These are phyloP conservation scores for Leptothorax acervorum DNA, from an alignment of 2,888 invertebrate genomes.

Conservation along the genomic window DNA sequence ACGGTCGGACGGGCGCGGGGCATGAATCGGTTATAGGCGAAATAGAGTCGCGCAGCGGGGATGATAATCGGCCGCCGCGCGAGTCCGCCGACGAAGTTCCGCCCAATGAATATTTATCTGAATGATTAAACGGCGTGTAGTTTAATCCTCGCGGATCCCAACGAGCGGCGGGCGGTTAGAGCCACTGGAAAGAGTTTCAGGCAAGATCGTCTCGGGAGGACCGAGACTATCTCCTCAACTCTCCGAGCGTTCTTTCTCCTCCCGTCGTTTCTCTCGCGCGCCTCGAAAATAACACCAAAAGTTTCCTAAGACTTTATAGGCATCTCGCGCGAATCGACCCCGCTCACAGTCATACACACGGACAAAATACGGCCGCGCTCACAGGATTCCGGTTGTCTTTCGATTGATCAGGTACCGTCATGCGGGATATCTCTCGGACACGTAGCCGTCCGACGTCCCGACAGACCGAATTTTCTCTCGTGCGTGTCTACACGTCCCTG, in stretches of 20 bases:
- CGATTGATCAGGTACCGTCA: slow-evolving; percentile 75
- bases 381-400: slow-evolving; percentile 64
- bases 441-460: slow-evolving; percentile 74
- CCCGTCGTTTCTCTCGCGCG: neutral
- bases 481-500: slow-evolving; percentile 53
- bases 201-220: neutral
- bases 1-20: neutral
- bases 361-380: slow-evolving; percentile 52
- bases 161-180: neutral
- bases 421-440: slow-evolving; percentile 75
- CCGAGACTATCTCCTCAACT: slow-evolving; percentile 32
- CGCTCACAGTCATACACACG: slow-evolving; percentile 56
- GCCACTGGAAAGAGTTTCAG: slow-evolving; percentile 9
- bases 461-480: slow-evolving; percentile 71
- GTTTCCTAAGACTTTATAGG: slow-evolving; percentile 51
- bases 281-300: slow-evolving; percentile 55
- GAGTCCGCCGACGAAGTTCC: slow-evolving; percentile 36
- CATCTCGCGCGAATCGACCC: slow-evolving; percentile 62
- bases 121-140: slow-evolving; percentile 47
- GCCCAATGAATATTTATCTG: slow-evolving; percentile 54
- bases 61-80: slow-evolving; percentile 36
- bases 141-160: slow-evolving; percentile 39
- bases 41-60: slow-evolving; percentile 44
- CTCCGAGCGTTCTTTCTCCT: neutral
- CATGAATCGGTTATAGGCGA: slow-evolving; percentile 27